phyloP scores from a whole-genome alignment of 2,797 vertebrate species.

The Ceyx erithaca region DNA sequence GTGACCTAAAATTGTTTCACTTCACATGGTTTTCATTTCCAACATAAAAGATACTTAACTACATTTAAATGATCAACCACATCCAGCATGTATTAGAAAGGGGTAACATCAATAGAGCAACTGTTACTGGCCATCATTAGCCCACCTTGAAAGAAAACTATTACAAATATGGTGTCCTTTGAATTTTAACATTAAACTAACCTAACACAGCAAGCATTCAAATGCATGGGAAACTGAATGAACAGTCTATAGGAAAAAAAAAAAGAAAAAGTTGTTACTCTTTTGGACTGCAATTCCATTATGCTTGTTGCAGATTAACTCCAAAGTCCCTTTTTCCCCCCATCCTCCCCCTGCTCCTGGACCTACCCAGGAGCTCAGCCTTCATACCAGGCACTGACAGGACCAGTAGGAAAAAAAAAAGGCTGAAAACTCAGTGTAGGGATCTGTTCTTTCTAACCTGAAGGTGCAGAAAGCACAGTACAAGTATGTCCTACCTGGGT shows the following conservation, averaged over 20 bases:
- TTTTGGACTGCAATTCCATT: neutral
- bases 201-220: neutral
- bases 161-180: neutral
- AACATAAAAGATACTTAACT: neutral
- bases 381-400: neutral
- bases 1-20: neutral
- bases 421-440: neutral
- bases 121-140: neutral
- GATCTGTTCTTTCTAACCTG: neutral
- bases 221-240: neutral
- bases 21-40: neutral
- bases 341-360: neutral
- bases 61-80: neutral
- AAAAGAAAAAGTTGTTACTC: neutral
- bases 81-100: neutral
- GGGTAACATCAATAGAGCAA: neutral
- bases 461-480: neutral
- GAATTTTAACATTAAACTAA: neutral
- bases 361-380: neutral
- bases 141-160: neutral
- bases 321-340: neutral
- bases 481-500: neutral
- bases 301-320: neutral
- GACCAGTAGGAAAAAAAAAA: neutral
- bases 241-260: neutral